These are phyloP conservation scores for Muscicapa comitata DNA, from an alignment of 2,797 vertebrate species.

Conservation along the genomic window DNA sequence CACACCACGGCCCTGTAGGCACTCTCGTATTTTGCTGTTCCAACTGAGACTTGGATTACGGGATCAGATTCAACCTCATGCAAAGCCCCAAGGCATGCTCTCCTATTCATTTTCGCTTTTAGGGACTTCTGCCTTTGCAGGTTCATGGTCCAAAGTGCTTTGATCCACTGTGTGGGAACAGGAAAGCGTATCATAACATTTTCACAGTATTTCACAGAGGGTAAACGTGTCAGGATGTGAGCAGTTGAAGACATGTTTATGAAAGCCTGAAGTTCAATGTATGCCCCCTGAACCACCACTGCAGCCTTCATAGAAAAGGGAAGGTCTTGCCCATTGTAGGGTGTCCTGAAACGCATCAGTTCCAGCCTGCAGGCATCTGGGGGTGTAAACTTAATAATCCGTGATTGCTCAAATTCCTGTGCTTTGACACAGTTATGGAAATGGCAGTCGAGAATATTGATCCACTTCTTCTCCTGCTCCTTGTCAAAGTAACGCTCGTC, in stretches of 20 bases:
- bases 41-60: slow-evolving; percentile 89
- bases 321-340: slow-evolving; percentile 74
- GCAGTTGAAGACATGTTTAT: slow-evolving; percentile 82
- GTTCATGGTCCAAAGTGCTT: slow-evolving; percentile 85
- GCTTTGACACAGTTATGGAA: slow-evolving; percentile 88
- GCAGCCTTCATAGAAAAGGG: slow-evolving; percentile 89
- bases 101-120: slow-evolving; percentile 94
- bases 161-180: slow-evolving; percentile 90
- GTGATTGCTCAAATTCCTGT: slow-evolving; percentile 80
- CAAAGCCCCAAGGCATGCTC: slow-evolving; percentile 87
- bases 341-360: slow-evolving; percentile 89
- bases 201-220: slow-evolving; percentile 81
- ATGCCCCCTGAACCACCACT: slow-evolving; percentile 92
- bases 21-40: slow-evolving; percentile 94
- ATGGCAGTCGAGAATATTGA: slow-evolving; percentile 83
- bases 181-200: slow-evolving; percentile 88
- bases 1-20: slow-evolving; percentile 92
- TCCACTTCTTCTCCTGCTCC: slow-evolving; percentile 81
- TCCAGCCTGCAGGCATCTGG: slow-evolving; percentile 89
- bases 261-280: slow-evolving; percentile 92
- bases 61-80: slow-evolving; percentile 84
- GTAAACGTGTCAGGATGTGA: slow-evolving; percentile 31
- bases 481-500: slow-evolving; percentile 81
- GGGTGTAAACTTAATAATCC: slow-evolving; percentile 87
- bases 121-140: slow-evolving; percentile 91